These are phyloP conservation scores for Melanargia galathea DNA, from an alignment of 2,888 invertebrate species.

Conservation along the genomic window DNA sequence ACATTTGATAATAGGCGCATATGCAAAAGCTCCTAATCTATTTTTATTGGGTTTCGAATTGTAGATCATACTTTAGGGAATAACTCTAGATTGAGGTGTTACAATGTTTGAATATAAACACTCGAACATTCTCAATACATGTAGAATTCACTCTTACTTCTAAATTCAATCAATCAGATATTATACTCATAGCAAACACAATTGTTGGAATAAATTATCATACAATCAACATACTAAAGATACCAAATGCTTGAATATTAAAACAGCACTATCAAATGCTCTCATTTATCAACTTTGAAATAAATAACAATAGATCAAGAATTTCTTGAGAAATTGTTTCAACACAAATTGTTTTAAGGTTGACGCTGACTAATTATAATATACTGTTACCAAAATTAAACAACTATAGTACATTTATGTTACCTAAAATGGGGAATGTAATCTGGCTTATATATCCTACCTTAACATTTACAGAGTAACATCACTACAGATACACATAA, in stretches of 20 bases:
- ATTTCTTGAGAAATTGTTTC: not conserved
- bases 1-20: too few species aligned
- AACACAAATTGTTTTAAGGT: too few species aligned
- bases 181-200: conserved; percentile 4
- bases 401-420: too few species aligned
- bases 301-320: conserved; percentile 26
- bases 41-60: too few species aligned
- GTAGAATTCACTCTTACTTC: not conserved
- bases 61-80: too few species aligned
- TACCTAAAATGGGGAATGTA: too few species aligned
- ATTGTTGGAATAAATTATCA: conserved; percentile 51
- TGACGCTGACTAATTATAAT: too few species aligned
- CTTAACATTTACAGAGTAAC: too few species aligned
- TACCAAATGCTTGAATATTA: conserved; percentile 37
- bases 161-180: not conserved
- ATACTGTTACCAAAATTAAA: too few species aligned
- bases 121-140: not conserved
- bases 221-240: conserved; percentile 51
- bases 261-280: conserved; percentile 49
- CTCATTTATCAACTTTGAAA: conserved; percentile 48
- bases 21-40: too few species aligned
- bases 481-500: too few species aligned
- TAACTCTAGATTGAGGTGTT: not conserved
- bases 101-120: not conserved
- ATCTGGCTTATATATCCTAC: too few species aligned